Evolutionary conservation across 2,888 invertebrate species (phyloP), one percentile per base, ranked within the genome.

Genomic region (Bellardia pandia): DNA sequence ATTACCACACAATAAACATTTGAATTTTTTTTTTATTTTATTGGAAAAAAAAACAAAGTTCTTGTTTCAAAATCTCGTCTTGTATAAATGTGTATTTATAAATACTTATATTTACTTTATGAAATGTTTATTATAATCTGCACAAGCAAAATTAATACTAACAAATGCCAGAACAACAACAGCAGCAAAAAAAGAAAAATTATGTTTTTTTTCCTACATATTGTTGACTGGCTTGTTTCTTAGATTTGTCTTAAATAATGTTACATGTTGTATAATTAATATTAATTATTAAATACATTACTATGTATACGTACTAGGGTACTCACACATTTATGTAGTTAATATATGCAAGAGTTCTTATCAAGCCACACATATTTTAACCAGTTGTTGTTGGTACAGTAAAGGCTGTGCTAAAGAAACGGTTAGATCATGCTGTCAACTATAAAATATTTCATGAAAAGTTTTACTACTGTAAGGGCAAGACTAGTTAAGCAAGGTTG

Each of bases 201-300:
- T 8, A 62, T 4, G 16, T 8, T n/a, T 64, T 64, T 64, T 66
- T 11, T 23, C 1, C 37, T 37, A 37, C 37, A 16, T 23, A 30
- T 45, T 40, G 9, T n/a, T 69, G 37, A n/a, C 13, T 56, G 53
- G 42, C 66, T 16, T 56, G 37, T 71, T 71, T 71, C 71, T 56
- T 16, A 16, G 53, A 56, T 53, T 71, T 56, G 56, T 69, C 71
- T 53, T 71, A 33, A 53, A 56, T 71, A 53, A 56, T 53, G 40
- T 40, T 53, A 71, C 56, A 71, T 71, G 71, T 71, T 71, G 71
- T 71, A 53, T 71, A 71, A 71, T 71, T 56, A 71, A 69, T 51
- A 69, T 69, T 48, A 69, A 71, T 71, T 16, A 56, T 53, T 71
- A 56, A 56, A 53, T 16, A 71, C 7, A 71, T 16, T 71, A 53